A percentile compares a stretch with the other conserved stretches of the same genome.
Conservation (phyloP, 2,113 vertebrate genomes). For the Donacobius atricapilla region DNA sequence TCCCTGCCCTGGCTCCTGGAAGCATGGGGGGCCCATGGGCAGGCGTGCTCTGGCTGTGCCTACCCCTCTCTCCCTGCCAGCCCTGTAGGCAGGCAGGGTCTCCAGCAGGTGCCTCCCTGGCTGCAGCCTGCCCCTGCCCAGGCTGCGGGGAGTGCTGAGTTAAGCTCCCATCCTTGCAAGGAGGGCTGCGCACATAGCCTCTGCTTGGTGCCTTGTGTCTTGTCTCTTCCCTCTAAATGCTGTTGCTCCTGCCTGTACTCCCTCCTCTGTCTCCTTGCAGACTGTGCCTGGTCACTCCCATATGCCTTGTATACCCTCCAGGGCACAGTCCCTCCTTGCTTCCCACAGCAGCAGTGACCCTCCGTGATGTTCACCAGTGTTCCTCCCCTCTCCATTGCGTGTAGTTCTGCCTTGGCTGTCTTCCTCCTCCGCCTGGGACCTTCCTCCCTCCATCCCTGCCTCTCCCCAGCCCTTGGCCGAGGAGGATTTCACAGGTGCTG, state of each 20-base stretch:
- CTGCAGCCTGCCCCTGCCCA: neutral
- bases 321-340: neutral
- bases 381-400: neutral
- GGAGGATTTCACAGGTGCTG: conserved; percentile 43
- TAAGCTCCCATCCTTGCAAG: neutral
- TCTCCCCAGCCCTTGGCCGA: neutral
- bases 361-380: neutral
- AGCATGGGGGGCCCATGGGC: fast-evolving
- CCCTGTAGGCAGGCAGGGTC: neutral
- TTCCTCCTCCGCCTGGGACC: neutral
- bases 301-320: neutral
- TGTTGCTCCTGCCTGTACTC: neutral
- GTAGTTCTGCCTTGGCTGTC: neutral
- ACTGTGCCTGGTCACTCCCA: neutral
- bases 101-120: neutral
- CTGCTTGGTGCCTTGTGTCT: conserved; percentile 51
- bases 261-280: neutral
- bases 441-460: neutral
- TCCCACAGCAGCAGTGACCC: neutral
- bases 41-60: neutral
- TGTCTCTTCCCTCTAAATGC: conserved; percentile 6
- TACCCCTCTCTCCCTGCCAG: neutral
- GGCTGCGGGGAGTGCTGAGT: neutral
- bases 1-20: neutral
- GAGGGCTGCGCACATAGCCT: neutral